Evolutionary conservation across 2,888 invertebrate species (phyloP).

Genomic region (Mythimna lalbum): DNA sequence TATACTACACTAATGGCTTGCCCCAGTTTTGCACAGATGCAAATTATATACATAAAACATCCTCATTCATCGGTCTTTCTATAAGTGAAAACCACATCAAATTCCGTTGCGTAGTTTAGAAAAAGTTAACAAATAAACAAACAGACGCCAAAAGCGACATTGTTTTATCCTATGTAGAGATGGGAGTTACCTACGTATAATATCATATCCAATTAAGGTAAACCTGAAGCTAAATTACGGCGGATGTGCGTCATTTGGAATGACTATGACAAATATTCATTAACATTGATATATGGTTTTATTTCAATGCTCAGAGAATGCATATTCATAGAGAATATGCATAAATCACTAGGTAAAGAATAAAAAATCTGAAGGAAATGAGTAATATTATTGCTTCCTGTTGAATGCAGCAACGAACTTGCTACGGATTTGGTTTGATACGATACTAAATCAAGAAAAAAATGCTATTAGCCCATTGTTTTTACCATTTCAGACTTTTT

Average conservation of each 20-base stretch:
- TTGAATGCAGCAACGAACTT: neutral
- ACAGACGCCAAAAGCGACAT: too few species aligned
- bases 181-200: conserved; percentile 4
- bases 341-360: neutral
- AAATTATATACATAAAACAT: too few species aligned
- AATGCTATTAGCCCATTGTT: too few species aligned
- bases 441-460: neutral
- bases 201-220: conserved; percentile 13
- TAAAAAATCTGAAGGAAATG: too few species aligned
- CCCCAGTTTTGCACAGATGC: too few species aligned
- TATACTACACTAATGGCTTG: too few species aligned
- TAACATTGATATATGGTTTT: neutral
- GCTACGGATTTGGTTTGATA: neutral
- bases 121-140: too few species aligned
- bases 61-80: too few species aligned
- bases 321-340: neutral
- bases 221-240: neutral
- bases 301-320: neutral
- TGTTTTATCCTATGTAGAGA: too few species aligned
- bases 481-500: too few species aligned
- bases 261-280: neutral
- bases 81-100: too few species aligned
- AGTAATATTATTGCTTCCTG: neutral
- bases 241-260: conserved; percentile 9
- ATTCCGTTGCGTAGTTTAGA: too few species aligned